phyloP scores from a whole-genome alignment of 2,797 vertebrate genomes.

The Girardinus metallicus region DNA sequence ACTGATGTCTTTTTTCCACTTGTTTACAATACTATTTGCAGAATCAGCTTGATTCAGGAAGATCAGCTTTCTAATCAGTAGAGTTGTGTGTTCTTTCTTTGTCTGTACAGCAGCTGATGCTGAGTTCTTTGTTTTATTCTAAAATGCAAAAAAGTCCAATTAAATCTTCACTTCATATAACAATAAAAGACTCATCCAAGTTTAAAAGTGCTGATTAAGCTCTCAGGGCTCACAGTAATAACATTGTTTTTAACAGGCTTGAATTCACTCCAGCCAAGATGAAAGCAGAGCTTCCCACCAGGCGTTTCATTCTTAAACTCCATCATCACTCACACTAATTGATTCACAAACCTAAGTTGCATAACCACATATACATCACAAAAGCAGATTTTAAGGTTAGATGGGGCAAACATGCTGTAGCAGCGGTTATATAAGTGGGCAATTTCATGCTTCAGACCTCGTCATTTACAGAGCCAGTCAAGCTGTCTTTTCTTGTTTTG shows the following conservation, averaged over 20 bases:
- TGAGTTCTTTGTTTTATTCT: slow-evolving; percentile 14
- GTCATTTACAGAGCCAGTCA: slow-evolving; percentile 50
- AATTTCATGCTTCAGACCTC: slow-evolving; percentile 38
- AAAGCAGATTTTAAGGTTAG: slow-evolving; percentile 21
- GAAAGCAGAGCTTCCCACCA: slow-evolving; percentile 15
- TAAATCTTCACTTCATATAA: not conserved
- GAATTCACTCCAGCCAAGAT: slow-evolving; percentile 48
- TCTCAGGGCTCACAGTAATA: slow-evolving; percentile 24
- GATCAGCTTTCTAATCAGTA: slow-evolving; percentile 38
- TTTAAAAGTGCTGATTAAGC: slow-evolving; percentile 21
- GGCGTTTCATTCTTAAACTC: slow-evolving; percentile 19
- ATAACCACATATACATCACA: slow-evolving; percentile 9
- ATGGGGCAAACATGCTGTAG: slow-evolving; percentile 8
- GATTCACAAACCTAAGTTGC: slow-evolving; percentile 27
- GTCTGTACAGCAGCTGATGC: not conserved
- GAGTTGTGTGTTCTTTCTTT: slow-evolving; percentile 15
- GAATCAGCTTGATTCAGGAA: slow-evolving; percentile 43
- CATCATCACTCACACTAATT: slow-evolving; percentile 40
- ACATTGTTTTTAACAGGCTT: slow-evolving; percentile 25
- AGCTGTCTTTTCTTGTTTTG: slow-evolving; percentile 49
- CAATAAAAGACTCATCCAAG: not conserved
- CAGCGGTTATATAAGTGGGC: slow-evolving; percentile 17
- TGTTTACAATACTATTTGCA: not conserved
- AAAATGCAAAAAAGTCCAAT: slow-evolving; percentile 7
- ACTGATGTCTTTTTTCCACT: not conserved